Evolutionary conservation across 2,797 vertebrate genomes (phyloP).

Genomic region (Muraenolepis orangiensis): DNA sequence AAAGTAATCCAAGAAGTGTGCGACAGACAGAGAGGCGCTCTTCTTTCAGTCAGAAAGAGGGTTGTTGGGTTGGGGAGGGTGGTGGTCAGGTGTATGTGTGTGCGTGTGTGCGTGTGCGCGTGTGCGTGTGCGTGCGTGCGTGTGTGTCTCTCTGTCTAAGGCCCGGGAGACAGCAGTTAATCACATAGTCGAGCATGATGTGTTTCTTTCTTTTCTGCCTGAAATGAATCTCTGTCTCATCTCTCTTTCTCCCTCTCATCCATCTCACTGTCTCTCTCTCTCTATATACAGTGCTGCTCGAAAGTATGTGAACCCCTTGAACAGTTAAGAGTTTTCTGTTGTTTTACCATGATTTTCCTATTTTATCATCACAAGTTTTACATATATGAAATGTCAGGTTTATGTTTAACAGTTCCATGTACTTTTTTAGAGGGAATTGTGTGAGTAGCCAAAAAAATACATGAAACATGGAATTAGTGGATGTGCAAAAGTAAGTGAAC

Average conservation of each 20-base stretch:
- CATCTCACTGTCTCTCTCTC: conserved; percentile 42
- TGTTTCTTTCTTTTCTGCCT: conserved; percentile 63
- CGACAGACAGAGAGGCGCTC: conserved; percentile 71
- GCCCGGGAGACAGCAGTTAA: conserved; percentile 73
- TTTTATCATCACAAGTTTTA: no score
- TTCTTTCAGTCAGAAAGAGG: conserved; percentile 49
- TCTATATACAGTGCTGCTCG: no score
- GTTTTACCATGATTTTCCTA: no score
- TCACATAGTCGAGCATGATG: conserved; percentile 77
- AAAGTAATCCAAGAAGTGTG: conserved; percentile 79
- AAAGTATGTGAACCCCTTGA: no score
- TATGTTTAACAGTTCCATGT: no score
- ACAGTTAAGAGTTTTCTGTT: no score
- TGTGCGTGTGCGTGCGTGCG: conserved; percentile 43
- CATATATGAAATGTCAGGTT: no score
- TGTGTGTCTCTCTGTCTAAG: no score
- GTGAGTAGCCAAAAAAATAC: no score
- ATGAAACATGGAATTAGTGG: no score
- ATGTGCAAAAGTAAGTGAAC: no score
- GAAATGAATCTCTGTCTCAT: conserved; percentile 55
- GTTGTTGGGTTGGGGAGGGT: conserved; percentile 31
- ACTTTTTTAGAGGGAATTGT: no score
- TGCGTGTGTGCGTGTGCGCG: conserved; percentile 25
- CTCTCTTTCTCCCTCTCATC: conserved; percentile 40
- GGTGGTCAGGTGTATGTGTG: conserved; percentile 7